phyloP scores from a whole-genome alignment of 2,888 invertebrate species.

The Mythimna albipuncta region DNA sequence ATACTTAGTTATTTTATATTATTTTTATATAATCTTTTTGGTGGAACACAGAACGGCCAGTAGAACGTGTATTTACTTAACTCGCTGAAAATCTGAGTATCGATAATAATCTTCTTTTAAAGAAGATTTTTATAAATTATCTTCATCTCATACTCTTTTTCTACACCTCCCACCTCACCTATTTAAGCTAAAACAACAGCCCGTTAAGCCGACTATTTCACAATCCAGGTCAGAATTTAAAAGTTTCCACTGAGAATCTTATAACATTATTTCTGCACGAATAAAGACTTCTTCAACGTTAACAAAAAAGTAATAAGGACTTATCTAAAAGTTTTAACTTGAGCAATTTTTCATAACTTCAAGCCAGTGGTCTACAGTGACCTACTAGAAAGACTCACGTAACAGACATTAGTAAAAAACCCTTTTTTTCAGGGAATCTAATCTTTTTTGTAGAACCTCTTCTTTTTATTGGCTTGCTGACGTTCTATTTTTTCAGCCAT shows the following conservation, averaged over 20 bases:
- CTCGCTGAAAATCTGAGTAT: background rate
- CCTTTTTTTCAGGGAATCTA: conserved; percentile 66
- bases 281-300: conserved; percentile 59
- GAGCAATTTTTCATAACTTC: conserved; percentile 81
- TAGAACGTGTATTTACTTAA: background rate
- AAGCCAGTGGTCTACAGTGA: conserved; percentile 70
- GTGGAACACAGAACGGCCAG: background rate
- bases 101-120: too few relatives aligned
- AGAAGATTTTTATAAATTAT: too few relatives aligned
- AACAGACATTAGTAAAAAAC: conserved; percentile 74
- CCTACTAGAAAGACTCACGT: conserved; percentile 75
- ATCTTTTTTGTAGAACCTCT: conserved; percentile 67
- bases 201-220: conserved; percentile 27
- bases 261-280: conserved; percentile 70
- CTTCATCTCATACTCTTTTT: background rate
- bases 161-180: conserved; percentile 1
- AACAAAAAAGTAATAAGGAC: conserved; percentile 74
- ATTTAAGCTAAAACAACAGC: conserved; percentile 16
- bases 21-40: background rate
- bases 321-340: conserved; percentile 81
- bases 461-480: conserved; percentile 69
- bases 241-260: conserved; percentile 60
- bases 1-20: background rate
- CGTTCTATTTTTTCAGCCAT: conserved; percentile 66
- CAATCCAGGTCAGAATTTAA: conserved; percentile 38